A percentile compares a stretch with the other conserved stretches of the same genome.
Conservation (phyloP, 2,888 invertebrate genomes). For the Oxystoma pomonae region DNA sequence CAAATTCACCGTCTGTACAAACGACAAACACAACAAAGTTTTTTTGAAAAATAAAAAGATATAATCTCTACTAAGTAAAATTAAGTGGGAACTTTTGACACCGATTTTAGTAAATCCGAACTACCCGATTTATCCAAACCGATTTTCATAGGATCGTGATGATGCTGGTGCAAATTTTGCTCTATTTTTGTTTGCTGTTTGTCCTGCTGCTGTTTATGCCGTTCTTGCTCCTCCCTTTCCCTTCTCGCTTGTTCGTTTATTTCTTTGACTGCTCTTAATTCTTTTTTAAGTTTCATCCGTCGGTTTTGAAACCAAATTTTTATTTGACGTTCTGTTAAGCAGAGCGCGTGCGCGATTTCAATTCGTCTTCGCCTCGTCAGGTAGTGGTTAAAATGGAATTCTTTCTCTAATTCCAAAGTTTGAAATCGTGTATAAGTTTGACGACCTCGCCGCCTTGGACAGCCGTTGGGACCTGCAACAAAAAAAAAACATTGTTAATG, state of each 20-base stretch:
- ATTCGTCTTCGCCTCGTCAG: slow-evolving; percentile 83
- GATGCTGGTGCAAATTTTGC: slow-evolving; percentile 66
- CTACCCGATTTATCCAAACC: slow-evolving; percentile 66
- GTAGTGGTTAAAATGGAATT: slow-evolving; percentile 98
- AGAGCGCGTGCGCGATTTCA: slow-evolving; percentile 76
- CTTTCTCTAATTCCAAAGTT: slow-evolving; percentile 95
- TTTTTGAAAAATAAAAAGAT: background rate
- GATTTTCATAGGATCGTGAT: slow-evolving; percentile 70
- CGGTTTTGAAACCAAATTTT: slow-evolving; percentile 98
- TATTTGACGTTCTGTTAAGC: slow-evolving; percentile 83
- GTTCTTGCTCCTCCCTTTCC: slow-evolving; percentile 85
- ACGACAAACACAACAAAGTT: slow-evolving; percentile 3
- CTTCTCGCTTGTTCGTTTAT: slow-evolving; percentile 91
- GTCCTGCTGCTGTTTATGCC: slow-evolving; percentile 86
- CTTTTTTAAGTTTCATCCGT: slow-evolving; percentile 95
- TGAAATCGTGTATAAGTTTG: slow-evolving; percentile 99
- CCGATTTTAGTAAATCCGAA: slow-evolving; percentile 71
- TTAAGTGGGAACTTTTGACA: slow-evolving; percentile 77
- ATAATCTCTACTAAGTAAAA: slow-evolving; percentile 26
- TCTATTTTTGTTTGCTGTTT: slow-evolving; percentile 74
- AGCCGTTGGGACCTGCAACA: slow-evolving; percentile 90
- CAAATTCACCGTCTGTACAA: slow-evolving; percentile 4
- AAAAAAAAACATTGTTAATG: slow-evolving; percentile 20
- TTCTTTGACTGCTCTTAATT: slow-evolving; percentile 89
- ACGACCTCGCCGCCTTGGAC: slow-evolving; percentile 88